Evolutionary conservation across 2,797 vertebrate species (phyloP), one percentile per base, ranked within the genome.

Genomic region (Sebastes hubbsi): DNA sequence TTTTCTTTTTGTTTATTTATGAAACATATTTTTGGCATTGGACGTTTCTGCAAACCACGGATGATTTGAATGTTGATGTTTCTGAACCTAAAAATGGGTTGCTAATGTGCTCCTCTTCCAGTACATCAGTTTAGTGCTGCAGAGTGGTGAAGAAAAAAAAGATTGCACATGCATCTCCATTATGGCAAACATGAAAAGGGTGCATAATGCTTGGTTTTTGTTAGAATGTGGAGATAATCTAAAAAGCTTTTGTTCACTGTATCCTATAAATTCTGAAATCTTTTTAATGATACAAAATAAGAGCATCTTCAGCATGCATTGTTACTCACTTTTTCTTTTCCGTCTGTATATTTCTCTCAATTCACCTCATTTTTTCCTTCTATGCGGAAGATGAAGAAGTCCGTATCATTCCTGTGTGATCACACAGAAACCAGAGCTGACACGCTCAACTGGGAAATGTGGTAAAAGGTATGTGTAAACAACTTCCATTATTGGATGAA

Each of bases 391-490:
- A 20, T 49, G 18, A 49, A 49, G 46, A 49, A 49, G 46, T 49
- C 18, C 18, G 49, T 54, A 22, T 54, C 49, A 54, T 54, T 54
- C n/a, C 2, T 54, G 49, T 54, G 49, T 54, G n/a, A 16, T 54
- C 20, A 54, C 2, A 2, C 49, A 54, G 49, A 54, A 54, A 54
- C 49, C 49, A 54, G 49, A 54, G 49, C 49, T 54, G 49, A 22
- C 49, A 54, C 2, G 4, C 49, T 54, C 49, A 54, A n/a, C 49
- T 84, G 78, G 83, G 85, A 81, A 81, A 87, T 71, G 77, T 78
- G 75, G 62, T 86, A 76, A 86, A 73, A 77, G 72, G 84, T 68
- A 80, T 66, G 36, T 78, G 80, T 85, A 86, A 88, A 78, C 59
- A 64, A 73, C 67, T 74, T 83, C 73, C 68, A 78, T 88, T 80